Base-by-base conservation (phyloP, 2,113 vertebrate species). In the Chinchilla lanigera region DNA sequence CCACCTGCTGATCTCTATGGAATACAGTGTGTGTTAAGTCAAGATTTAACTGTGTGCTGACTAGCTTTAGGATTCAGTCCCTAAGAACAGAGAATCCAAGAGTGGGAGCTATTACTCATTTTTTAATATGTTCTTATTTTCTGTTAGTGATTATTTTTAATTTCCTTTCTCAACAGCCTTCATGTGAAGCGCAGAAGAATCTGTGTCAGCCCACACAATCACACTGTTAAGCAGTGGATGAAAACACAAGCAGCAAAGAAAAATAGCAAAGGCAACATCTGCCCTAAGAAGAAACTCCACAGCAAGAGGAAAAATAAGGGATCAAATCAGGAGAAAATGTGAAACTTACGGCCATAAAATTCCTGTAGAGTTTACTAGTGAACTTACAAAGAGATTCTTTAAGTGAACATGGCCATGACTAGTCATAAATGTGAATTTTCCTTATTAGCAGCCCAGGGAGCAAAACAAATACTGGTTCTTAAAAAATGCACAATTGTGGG, bases 171-270 rank as follows among this genome's bases (percentile, higher is more conserved):
- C 81, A 26, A 54, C 96, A 99, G 99, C 91, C 97, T 99, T 93
- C 96, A 98, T 12, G 1, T 98, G 47, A 96, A 90, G 95, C 94
- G 35, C 88, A 98, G 94, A 96, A 98, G 98, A 86, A 73, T 98
- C 86, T 99, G 99, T 75, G 95, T 97, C 93, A 99, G 98, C 77
- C 97, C 98, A 1, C n/a, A 13, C 61, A 98, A 97, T 19, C 98
- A 11, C 52, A 84, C 75, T 80, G 8, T 99, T 41, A 97, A 97
- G 92, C 98, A 89, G 63, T 98, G 98, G 96, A 98, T 99, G 97
- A 97, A 97, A 96, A 96, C 41, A n/a, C 96, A 95, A 13, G 94
- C 86, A n/a, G 89, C 89, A 58, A 98, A 95, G 96, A 89, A 85
- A 90, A 82, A 84, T 3, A 44, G 52, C 24, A 94, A 88, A 80